Evolutionary conservation across 2,888 invertebrate genomes (phyloP).

Genomic region (Ormyrus labotus): DNA sequence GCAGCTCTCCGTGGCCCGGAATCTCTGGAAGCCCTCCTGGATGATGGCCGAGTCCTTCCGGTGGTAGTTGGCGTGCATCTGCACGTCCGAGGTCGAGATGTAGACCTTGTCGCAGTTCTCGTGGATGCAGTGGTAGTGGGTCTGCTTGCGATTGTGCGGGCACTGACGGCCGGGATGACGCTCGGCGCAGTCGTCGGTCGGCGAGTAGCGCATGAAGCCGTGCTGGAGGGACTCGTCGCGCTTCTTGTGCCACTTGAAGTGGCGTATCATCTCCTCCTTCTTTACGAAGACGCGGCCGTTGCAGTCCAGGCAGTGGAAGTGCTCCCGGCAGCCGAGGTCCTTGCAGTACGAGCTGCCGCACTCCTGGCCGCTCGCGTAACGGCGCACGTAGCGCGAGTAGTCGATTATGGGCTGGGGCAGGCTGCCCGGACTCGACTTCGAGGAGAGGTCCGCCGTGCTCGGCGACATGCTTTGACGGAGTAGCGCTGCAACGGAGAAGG

Average conservation of each 20-base stretch:
- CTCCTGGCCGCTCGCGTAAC: conserved; percentile 88
- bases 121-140: conserved; percentile 98
- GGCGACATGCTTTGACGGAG: conserved; percentile 78
- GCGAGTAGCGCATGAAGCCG: conserved; percentile 96
- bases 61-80: conserved; percentile 99
- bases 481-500: conserved; percentile 75
- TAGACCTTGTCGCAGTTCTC: conserved; percentile 96
- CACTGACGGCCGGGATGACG: conserved; percentile 85
- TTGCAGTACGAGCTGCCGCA: conserved; percentile 91
- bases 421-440: background rate
- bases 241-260: conserved; percentile 99
- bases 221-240: conserved; percentile 96
- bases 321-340: conserved; percentile 93
- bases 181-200: conserved; percentile 95
- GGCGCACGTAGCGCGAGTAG: conserved; percentile 92
- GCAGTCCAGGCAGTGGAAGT: conserved; percentile 94
- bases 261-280: conserved; percentile 98
- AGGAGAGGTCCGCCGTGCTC: conserved; percentile 65
- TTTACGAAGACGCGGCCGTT: conserved; percentile 93
- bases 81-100: conserved; percentile 98
- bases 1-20: conserved; percentile 97
- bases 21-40: conserved; percentile 97
- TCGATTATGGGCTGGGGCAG: conserved; percentile 82
- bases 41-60: conserved; percentile 98
- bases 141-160: conserved; percentile 94